These are phyloP conservation scores for Drosophila atroscutellata DNA, from an alignment of 2,888 invertebrate species.

Conservation along the genomic window DNA sequence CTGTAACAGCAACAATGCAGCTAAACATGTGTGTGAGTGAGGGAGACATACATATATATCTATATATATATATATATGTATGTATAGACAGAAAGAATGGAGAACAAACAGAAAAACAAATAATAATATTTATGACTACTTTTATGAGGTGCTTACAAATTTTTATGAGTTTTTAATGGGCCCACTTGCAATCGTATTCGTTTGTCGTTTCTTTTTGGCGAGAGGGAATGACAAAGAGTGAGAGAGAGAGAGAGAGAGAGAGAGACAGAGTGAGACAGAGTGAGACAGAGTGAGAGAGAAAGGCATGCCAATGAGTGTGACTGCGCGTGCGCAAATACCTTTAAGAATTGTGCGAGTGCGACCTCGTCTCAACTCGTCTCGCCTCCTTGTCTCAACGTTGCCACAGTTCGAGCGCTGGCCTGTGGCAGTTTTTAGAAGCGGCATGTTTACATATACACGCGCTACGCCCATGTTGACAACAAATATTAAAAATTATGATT, in stretches of 20 bases:
- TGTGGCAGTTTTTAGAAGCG: conserved; percentile 54
- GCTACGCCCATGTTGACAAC: conserved; percentile 83
- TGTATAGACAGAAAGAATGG: conserved; percentile 4
- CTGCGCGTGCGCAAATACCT: conserved; percentile 83
- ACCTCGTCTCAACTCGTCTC: conserved; percentile 13
- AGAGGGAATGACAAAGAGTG: conserved; percentile 1
- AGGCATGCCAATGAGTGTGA: conserved; percentile 58
- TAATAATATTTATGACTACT: conserved; percentile 85
- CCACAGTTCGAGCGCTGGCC: conserved; percentile 29
- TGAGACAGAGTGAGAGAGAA: conserved; percentile 3
- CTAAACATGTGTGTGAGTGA: background rate
- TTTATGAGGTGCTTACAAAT: conserved; percentile 86
- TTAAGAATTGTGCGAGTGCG: conserved; percentile 52
- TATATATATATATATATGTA: background rate
- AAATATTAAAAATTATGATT: conserved; percentile 82
- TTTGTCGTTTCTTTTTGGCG: conserved; percentile 46
- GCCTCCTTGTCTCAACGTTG: conserved; percentile 19
- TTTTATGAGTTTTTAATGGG: conserved; percentile 85
- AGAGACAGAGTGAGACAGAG: too few species aligned
- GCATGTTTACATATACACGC: conserved; percentile 64
- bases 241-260: conserved; percentile 3
- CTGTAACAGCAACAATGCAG: conserved; percentile 44
- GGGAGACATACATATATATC: background rate
- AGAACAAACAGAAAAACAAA: conserved; percentile 47
- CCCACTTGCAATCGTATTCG: conserved; percentile 57